These are phyloP conservation scores for Harpalus rubripes DNA, from an alignment of 2,888 invertebrate species.

Conservation along the genomic window DNA sequence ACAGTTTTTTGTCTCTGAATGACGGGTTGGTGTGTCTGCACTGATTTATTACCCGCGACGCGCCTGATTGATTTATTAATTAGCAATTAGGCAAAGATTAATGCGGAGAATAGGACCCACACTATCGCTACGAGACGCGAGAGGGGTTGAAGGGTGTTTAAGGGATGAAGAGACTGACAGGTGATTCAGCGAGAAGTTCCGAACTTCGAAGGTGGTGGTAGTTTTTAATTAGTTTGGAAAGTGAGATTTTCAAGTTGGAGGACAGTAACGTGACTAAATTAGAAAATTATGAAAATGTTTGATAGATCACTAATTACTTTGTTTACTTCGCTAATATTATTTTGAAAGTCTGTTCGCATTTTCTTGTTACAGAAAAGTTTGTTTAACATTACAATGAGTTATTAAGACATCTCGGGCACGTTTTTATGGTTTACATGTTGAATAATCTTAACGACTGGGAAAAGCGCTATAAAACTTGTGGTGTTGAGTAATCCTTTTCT, in stretches of 20 bases:
- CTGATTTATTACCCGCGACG: conserved; percentile 69
- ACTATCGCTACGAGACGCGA: background rate
- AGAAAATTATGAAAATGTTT: conserved; percentile 4
- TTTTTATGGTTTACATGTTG: too few relatives aligned
- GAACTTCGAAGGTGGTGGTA: conserved; percentile 16
- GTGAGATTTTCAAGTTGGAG: background rate
- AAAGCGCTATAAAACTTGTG: too few relatives aligned
- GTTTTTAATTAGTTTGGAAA: conserved; percentile 31
- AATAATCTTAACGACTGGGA: too few relatives aligned
- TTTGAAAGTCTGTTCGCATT: background rate
- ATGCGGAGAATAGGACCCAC: conserved; percentile 61
- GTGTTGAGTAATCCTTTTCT: too few relatives aligned
- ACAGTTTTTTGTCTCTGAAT: conserved; percentile 30
- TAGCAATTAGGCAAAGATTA: conserved; percentile 69
- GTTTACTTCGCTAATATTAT: background rate
- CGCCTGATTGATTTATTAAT: conserved; percentile 70
- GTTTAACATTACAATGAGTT: too few relatives aligned
- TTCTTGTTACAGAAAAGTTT: background rate
- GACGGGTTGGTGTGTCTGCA: conserved; percentile 9
- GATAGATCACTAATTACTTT: background rate
- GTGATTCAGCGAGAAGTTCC: conserved; percentile 19
- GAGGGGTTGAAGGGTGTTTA: conserved; percentile 10
- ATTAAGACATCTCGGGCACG: too few relatives aligned
- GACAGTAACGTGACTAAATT: background rate
- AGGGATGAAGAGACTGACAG: conserved; percentile 25